Evolutionary conservation across 2,888 invertebrate species (phyloP).

Genomic region (Leucophora obtusa): DNA sequence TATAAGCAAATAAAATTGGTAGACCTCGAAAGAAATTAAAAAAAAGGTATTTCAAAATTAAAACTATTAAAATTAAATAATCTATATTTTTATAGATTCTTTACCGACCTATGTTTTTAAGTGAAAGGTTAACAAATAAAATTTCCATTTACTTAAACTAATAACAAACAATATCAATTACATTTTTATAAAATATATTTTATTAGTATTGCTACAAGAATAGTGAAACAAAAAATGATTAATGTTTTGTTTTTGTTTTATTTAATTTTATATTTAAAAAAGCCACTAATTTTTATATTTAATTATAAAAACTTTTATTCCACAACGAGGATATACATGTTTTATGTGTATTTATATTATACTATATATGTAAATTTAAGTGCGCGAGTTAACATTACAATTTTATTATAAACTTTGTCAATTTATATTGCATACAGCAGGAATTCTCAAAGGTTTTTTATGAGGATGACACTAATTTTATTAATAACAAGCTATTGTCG

Average conservation of each 20-base stretch:
- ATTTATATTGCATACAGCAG: background rate
- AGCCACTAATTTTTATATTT: conserved; percentile 27
- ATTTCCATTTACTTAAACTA: background rate
- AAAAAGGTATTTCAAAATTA: no score
- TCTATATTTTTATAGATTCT: no score
- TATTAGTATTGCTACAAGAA: background rate
- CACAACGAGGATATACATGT: background rate
- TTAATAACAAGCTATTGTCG: no score
- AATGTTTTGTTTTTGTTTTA: background rate
- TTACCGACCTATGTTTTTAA: no score
- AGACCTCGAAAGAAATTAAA: no score
- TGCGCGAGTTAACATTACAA: conserved; percentile 4
- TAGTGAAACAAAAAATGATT: background rate
- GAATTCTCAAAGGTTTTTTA: background rate
- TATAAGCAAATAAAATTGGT: no score
- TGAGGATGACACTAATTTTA: no score
- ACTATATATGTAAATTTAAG: background rate
- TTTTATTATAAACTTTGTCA: conserved; percentile 1
- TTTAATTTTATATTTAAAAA: background rate
- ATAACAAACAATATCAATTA: background rate
- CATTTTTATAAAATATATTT: background rate
- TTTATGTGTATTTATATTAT: background rate
- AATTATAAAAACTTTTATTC: background rate
- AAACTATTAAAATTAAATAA: no score
- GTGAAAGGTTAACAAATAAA: no score